Evolutionary conservation across 2,113 vertebrate genomes (phyloP).

Genomic region (Pelecanoides urinatrix): DNA sequence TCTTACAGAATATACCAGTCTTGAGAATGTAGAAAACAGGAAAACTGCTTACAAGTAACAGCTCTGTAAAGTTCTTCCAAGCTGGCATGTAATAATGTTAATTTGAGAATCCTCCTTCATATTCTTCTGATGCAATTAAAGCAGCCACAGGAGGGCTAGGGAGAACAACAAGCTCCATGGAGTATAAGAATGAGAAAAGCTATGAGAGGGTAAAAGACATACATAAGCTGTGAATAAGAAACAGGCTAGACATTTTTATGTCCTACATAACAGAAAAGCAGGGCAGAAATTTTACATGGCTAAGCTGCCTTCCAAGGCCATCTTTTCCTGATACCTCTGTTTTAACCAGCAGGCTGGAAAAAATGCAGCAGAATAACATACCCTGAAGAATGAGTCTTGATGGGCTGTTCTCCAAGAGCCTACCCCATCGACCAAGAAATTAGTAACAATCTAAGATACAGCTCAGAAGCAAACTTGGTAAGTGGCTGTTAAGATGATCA

Average conservation of each 20-base stretch:
- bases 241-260: neutral
- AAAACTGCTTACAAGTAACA: neutral
- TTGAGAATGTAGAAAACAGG: neutral
- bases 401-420: neutral
- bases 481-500: neutral
- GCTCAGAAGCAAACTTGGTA: neutral
- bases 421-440: neutral
- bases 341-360: neutral
- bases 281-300: neutral
- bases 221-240: neutral
- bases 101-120: neutral
- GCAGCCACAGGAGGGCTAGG: neutral
- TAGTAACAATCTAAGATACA: neutral
- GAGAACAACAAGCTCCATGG: neutral
- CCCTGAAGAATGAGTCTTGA: neutral
- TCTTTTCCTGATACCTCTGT: neutral
- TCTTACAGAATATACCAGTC: neutral
- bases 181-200: neutral
- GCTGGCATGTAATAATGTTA: neutral
- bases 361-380: neutral
- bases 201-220: neutral
- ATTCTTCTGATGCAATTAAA: neutral
- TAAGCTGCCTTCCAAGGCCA: accelerated
- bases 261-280: neutral
- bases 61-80: neutral